Evolutionary conservation across 64 coral and sea anemone genomes (phyloP).

Genomic region (Dendronephthya gigantea): DNA sequence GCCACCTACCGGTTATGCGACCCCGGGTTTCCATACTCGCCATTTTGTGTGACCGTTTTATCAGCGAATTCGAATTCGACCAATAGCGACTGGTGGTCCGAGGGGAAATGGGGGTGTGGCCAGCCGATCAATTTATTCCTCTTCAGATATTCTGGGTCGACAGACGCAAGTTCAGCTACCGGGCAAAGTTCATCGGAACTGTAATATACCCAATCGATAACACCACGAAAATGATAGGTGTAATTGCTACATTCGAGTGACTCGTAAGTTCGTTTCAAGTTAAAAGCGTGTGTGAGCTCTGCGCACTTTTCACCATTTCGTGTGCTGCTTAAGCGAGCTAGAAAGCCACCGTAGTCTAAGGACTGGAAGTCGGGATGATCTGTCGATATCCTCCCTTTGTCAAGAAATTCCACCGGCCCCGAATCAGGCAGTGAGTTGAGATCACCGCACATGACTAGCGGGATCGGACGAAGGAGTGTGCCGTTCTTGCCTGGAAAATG

Average conservation of each 20-base stretch:
- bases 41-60: slow-evolving; percentile 43
- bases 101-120: slow-evolving; percentile 97
- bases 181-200: slow-evolving; percentile 62
- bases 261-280: slow-evolving; percentile 69
- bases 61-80: slow-evolving; percentile 89
- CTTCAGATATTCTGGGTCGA: slow-evolving; percentile 66
- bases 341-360: slow-evolving; percentile 81
- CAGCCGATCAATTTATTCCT: slow-evolving; percentile 90
- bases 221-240: slow-evolving; percentile 86
- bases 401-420: slow-evolving; percentile 88
- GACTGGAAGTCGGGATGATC: slow-evolving; percentile 87
- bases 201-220: slow-evolving; percentile 98
- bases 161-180: slow-evolving; percentile 57
- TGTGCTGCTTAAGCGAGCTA: slow-evolving; percentile 67
- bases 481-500: slow-evolving; percentile 80
- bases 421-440: slow-evolving; percentile 84
- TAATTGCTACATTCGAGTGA: slow-evolving; percentile 64
- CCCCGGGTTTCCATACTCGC: slow-evolving; percentile 18
- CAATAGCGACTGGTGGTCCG: slow-evolving; percentile 85
- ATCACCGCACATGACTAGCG: slow-evolving; percentile 81
- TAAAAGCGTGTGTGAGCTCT: slow-evolving; percentile 71
- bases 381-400: slow-evolving; percentile 67
- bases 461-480: slow-evolving; percentile 65
- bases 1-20: neutral
- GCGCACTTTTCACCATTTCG: slow-evolving; percentile 56